Base-by-base conservation (phyloP, 2,888 invertebrate genomes). In the Xestobium rufovillosum region DNA sequence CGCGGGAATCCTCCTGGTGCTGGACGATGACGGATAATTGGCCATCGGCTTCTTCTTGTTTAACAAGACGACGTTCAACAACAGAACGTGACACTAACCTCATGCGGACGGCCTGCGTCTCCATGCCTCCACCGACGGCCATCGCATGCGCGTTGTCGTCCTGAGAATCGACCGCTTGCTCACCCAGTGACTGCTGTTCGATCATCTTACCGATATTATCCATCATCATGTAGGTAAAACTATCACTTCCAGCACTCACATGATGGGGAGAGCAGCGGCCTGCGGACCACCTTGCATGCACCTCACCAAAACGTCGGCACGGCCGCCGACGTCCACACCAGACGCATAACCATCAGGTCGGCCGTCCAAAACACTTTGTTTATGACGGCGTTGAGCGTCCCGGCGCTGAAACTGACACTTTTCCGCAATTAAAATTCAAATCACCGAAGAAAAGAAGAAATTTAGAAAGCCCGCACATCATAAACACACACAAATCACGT, bases 191-290 rank as follows among this genome's bases (percentile, higher is more conserved):
- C 59, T 71, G 72, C 57, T 71, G 69, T 59, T 73, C 72, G 57
- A 74, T 72, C 65, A 75, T 73, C 56, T 73, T 73, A 56, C 69
- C 72, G 57, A 74, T 70, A 56, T 72, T 71, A 57, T 74, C 73
- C 73, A 74, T 74, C 63, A 65, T 60, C 55, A 52, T 56, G 54
- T 50, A 41, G 37, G 44, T 41, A 47, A 39, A 40, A 46, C 10
- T 8, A 45, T 38, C 44, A 45, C 46, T 43, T 36, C 43, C 46
- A 40, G 38, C 48, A 46, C 48, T 49, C 45, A 48, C 49, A 48
- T 49, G 42, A 32, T 41, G 6, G 23, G 6, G 6, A 19, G 23
- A 28, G 6, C 4, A 8, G 6, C 10, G 10, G 6, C 6, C 28
- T 12, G n/a, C 6, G 10, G 28, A n/a, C 23, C 10, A 10, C 28